Evolutionary conservation across 2,113 vertebrate species (phyloP).

Genomic region (Calypte anna): DNA sequence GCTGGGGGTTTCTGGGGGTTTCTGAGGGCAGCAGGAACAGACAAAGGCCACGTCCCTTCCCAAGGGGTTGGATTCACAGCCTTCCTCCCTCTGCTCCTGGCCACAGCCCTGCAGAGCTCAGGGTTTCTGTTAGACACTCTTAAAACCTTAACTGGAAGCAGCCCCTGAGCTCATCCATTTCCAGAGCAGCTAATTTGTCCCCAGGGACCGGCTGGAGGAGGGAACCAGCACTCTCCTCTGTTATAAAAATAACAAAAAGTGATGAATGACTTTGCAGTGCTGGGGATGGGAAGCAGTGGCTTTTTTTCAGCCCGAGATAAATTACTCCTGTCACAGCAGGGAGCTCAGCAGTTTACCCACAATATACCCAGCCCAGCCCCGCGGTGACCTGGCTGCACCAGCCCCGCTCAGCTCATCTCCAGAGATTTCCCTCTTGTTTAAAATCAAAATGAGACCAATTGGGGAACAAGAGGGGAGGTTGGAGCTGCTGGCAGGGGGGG

Average conservation of each 20-base stretch:
- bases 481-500: accelerated
- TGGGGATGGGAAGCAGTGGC: constrained; percentile 63
- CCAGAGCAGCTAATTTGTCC: neutral
- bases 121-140: neutral
- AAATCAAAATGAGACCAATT: neutral
- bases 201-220: neutral
- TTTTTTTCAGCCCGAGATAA: constrained; percentile 68
- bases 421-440: neutral
- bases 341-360: constrained; percentile 59
- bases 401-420: constrained; percentile 38
- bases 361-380: constrained; percentile 23
- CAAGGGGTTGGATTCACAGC: neutral
- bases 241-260: constrained; percentile 75
- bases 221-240: neutral
- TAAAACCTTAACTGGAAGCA: neutral
- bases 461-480: neutral
- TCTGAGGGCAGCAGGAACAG: accelerated
- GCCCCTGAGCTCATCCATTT: constrained; percentile 4
- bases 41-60: neutral
- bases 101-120: neutral
- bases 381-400: neutral
- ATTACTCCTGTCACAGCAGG: constrained; percentile 69
- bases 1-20: accelerated
- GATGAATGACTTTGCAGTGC: constrained; percentile 72
- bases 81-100: neutral